Evolutionary conservation across 2,113 vertebrate species (phyloP).

Genomic region (Stercorarius parasiticus): DNA sequence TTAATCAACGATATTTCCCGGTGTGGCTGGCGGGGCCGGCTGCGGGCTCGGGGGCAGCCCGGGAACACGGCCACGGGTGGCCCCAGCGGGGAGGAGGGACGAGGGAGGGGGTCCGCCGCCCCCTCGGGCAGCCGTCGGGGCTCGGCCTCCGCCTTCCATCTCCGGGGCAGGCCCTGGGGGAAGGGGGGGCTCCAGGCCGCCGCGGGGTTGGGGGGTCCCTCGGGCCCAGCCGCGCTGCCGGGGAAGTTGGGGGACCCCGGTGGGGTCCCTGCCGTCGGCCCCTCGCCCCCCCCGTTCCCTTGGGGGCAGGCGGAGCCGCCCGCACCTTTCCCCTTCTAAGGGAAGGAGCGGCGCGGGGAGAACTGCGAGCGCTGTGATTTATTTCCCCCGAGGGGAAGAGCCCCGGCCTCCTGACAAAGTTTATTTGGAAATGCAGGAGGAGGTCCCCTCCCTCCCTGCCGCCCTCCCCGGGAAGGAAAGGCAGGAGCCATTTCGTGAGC

Average conservation of each 20-base stretch:
- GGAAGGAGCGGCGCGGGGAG: background rate
- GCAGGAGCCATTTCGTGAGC: background rate
- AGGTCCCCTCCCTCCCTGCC: background rate
- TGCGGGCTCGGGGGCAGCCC: background rate
- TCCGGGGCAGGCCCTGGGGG: too few species aligned
- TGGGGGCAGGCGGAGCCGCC: background rate
- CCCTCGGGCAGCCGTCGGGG: background rate
- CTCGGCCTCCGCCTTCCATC: background rate
- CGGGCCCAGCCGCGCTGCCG: fast-evolving
- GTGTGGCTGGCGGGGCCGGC: background rate
- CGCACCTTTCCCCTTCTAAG: background rate
- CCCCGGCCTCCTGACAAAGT: background rate
- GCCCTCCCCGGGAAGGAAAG: background rate
- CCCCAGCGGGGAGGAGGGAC: background rate
- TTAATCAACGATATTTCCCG: background rate
- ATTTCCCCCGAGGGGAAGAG: background rate
- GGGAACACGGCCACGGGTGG: background rate
- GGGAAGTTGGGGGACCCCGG: fast-evolving
- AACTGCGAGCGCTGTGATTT: background rate
- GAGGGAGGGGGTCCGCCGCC: fast-evolving
- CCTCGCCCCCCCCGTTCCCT: background rate
- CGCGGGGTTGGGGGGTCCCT: background rate
- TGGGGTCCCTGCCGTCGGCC: background rate
- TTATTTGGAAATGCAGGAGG: background rate
- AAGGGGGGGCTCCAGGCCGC: background rate